These are phyloP conservation scores for Hippasteria phrygiana DNA, from an alignment of 53 echinoderm and acorn worm genomes.

Conservation along the genomic window DNA sequence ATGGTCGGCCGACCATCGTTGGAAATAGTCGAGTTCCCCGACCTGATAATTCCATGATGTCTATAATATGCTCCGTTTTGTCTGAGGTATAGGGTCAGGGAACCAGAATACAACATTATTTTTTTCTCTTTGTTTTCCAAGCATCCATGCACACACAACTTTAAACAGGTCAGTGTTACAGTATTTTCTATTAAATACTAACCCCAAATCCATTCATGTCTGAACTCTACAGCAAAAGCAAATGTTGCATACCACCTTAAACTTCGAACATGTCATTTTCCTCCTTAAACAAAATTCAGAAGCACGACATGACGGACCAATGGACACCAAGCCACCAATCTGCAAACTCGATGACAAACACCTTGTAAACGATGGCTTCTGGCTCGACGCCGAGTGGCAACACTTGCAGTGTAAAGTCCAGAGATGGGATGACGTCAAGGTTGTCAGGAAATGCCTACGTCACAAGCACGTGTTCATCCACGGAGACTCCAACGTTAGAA, in stretches of 20 bases:
- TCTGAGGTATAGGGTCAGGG: too few species aligned
- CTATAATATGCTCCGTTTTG: too few species aligned
- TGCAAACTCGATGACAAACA: constrained; percentile 13
- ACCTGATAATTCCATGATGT: too few species aligned
- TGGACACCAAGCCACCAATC: not conserved
- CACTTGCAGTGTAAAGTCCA: constrained; percentile 39
- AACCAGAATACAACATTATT: too few species aligned
- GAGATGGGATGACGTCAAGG: constrained; percentile 34
- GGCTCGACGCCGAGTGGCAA: constrained; percentile 27
- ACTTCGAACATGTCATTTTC: not conserved
- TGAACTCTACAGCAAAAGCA: too few species aligned
- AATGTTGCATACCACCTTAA: not conserved
- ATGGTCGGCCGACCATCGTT: too few species aligned
- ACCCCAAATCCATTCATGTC: too few species aligned
- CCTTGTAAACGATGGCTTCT: constrained; percentile 50
- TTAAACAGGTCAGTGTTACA: too few species aligned
- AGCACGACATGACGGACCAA: not conserved
- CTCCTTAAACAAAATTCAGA: not conserved
- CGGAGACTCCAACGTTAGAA: constrained; percentile 31
- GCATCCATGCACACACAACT: too few species aligned
- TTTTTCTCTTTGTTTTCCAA: too few species aligned
- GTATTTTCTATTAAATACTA: too few species aligned
- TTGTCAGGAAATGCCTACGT: constrained; percentile 37
- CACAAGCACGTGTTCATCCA: constrained; percentile 32
- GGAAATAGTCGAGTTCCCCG: too few species aligned